These are phyloP conservation scores for Ditula angustiorana DNA, from an alignment of 2,888 invertebrate genomes.

Conservation along the genomic window DNA sequence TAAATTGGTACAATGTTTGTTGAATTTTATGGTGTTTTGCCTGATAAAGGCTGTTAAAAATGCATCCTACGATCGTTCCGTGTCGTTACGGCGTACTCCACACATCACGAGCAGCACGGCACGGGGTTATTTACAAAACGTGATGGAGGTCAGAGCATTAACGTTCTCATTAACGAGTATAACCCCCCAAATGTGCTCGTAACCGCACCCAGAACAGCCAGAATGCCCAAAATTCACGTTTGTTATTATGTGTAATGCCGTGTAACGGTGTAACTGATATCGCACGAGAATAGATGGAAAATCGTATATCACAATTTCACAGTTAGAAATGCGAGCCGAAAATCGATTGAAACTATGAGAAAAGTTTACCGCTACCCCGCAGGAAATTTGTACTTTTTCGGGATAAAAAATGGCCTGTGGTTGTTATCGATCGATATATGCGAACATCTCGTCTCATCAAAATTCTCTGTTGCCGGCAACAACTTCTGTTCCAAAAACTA, in stretches of 20 bases:
- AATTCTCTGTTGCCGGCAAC: no score
- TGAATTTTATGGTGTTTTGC: constrained; percentile 26
- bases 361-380: no score
- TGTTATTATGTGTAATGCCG: constrained; percentile 37
- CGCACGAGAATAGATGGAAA: constrained; percentile 9
- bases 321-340: neutral
- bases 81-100: constrained; percentile 25
- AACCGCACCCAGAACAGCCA: constrained; percentile 33
- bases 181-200: constrained; percentile 39
- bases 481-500: no score
- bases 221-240: constrained; percentile 30
- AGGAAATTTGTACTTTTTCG: no score
- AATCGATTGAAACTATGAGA: neutral
- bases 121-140: constrained; percentile 42
- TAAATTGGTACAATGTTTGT: neutral
- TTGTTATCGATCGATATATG: no score
- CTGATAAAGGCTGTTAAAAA: constrained; percentile 34
- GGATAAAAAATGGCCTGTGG: no score
- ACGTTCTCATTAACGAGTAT: constrained; percentile 50
- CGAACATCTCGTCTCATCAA: no score
- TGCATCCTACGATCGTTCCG: constrained; percentile 25
- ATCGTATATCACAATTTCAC: neutral
- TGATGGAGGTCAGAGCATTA: constrained; percentile 50
- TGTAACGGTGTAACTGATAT: constrained; percentile 25
- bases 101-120: constrained; percentile 20